A percentile compares a stretch with the other conserved stretches of the same genome.
phyloP scores from a whole-genome alignment of 2,888 invertebrate species.

The Phyllotreta striolata region DNA sequence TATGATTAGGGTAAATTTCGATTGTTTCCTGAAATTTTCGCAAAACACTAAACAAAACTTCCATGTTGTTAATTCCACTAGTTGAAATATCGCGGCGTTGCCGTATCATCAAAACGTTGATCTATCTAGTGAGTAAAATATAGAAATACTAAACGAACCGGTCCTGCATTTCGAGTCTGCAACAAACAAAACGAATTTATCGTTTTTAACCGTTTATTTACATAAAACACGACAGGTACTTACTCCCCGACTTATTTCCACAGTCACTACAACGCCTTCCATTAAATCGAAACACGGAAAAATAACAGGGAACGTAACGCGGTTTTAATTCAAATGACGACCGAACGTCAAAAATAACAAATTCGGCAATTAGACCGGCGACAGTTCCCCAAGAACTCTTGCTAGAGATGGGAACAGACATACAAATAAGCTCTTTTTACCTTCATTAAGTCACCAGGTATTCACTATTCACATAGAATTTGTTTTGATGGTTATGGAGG shows the following conservation, averaged over 20 bases:
- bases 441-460: not conserved
- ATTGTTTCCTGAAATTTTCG: no score
- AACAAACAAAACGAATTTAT: no score
- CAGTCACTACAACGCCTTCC: not conserved
- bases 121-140: no score
- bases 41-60: no score
- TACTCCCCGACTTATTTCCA: not conserved
- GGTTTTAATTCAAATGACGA: constrained; percentile 3
- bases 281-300: constrained; percentile 1
- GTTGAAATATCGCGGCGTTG: no score
- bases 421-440: not conserved
- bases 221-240: constrained; percentile 1
- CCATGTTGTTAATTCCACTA: no score
- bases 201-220: not conserved
- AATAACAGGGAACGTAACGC: constrained; percentile 4
- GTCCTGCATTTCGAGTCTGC: no score
- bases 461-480: not conserved
- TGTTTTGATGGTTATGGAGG: not conserved
- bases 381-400: not conserved
- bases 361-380: constrained; percentile 1
- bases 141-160: no score
- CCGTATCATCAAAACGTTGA: no score
- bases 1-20: no score
- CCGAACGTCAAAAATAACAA: not conserved
- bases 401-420: not conserved